Percentiles rank a stretch among this genome's conserved stretches.
phyloP scores from a whole-genome alignment of 2,888 invertebrate genomes.

The Adineta ricciae region DNA sequence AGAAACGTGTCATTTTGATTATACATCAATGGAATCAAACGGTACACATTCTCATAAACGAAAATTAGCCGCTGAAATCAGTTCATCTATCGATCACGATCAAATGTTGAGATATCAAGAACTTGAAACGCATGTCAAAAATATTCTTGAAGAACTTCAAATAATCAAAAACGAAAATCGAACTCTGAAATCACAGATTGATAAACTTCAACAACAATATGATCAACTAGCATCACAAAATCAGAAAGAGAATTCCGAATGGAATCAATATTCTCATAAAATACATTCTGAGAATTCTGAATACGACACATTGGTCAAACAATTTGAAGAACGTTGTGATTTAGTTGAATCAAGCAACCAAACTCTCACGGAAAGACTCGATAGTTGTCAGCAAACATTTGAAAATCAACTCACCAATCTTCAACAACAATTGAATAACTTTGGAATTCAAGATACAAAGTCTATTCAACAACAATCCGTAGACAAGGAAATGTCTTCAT shows the following conservation, averaged over 20 bases:
- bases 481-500: not conserved
- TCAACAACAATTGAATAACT: not conserved
- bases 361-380: not conserved
- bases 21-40: not conserved
- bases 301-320: not conserved
- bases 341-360: not conserved
- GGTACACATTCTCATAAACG: not conserved
- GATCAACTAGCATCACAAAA: not conserved
- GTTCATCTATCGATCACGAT: not conserved
- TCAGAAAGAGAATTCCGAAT: not conserved
- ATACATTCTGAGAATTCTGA: not conserved
- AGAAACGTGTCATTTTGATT: no score
- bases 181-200: not conserved
- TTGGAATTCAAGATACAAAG: not conserved
- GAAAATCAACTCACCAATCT: not conserved
- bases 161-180: not conserved
- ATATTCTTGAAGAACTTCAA: not conserved
- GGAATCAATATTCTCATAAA: not conserved
- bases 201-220: not conserved
- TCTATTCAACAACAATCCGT: not conserved
- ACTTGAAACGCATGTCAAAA: not conserved
- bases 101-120: not conserved
- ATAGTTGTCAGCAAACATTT: not conserved
- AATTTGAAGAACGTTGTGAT: not conserved
- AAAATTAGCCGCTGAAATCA: not conserved